Evolutionary conservation across 1,140 invertebrate species (phyloP).

Genomic region (Pseudomyrmex concolor): DNA sequence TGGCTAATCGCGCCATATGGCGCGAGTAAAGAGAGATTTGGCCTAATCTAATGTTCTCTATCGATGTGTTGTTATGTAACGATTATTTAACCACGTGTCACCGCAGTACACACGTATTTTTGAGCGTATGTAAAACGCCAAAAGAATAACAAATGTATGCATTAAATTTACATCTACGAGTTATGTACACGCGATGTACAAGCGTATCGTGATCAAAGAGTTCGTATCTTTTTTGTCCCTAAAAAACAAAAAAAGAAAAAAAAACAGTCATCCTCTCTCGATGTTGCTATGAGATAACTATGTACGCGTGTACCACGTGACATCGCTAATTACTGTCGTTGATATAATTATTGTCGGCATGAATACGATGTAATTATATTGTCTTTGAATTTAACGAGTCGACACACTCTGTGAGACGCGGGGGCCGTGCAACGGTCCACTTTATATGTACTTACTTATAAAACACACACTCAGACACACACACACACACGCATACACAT

Average conservation of each 20-base stretch:
- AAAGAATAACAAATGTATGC: not conserved
- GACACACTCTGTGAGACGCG: constrained; percentile 64
- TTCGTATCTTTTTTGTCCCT: not conserved
- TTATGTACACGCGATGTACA: not conserved
- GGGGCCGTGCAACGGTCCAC: constrained; percentile 65
- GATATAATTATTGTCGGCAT: constrained; percentile 52
- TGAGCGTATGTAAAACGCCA: constrained; percentile 14
- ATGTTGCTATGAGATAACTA: constrained; percentile 25
- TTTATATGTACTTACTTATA: constrained; percentile 71
- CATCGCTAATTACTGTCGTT: constrained; percentile 36
- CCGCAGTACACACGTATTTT: constrained; percentile 23
- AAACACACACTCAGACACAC: constrained; percentile 43
- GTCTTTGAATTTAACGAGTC: constrained; percentile 49
- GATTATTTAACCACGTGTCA: constrained; percentile 50
- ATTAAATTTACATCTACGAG: constrained; percentile 9
- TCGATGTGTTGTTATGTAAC: constrained; percentile 70
- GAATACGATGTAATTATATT: constrained; percentile 53
- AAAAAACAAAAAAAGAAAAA: not conserved
- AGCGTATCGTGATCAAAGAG: no score
- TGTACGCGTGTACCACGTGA: constrained; percentile 26
- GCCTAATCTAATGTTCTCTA: constrained; percentile 75
- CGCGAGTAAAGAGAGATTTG: constrained; percentile 62
- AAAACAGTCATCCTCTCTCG: not conserved
- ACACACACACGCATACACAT: constrained; percentile 28
- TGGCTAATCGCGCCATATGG: not conserved